Evolutionary conservation across 1,140 invertebrate species (phyloP), one percentile per base, ranked within the genome.

Genomic region (Neuroterus valhalla): DNA sequence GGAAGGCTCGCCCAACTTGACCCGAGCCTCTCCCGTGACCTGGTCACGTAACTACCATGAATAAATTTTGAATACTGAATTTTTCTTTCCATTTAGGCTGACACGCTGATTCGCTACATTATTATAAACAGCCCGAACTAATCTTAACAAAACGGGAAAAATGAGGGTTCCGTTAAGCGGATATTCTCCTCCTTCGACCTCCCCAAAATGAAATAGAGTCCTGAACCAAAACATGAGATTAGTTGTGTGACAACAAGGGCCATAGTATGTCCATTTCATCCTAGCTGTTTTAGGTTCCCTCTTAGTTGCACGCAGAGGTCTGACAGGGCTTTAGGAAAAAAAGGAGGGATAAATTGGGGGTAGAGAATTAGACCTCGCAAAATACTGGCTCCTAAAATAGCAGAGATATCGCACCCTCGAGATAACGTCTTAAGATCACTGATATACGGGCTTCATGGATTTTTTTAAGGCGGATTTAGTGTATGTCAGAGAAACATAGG

Each of bases 1-100:
- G 73, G 72, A 76, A 79, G 72, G 66, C 68, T 50, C 70, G 70
- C 21, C 75, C 70, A 75, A 77, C 78, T 79, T 79, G 78, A 79
- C 78, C 78, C 78, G 43, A 26, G 75, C 44, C 38, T 78, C 45
- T 66, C 71, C 68, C 68, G 43, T 71, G 72, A 76, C 74, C 69
- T 19, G 71, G 31, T 50, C 62, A 66, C 50, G 69, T 62, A 50
- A 70, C 75, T 73, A 77, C 74, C 75, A 75, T 78, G 21, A 55
- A 21, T 55, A 38, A 38, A 38, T 38, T 10, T 38, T 5, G 31
- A 38, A 10, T 10, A 38, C 31, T 12, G 52, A 26, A 23, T 55
- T 3, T 55, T 21, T 55, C 52, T 55, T 21, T 55, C 21, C 52
- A 55, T 55, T 55, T 55, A 38, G 5, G 6, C 31, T 38, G 6